phyloP scores from a whole-genome alignment of 1,140 invertebrate genomes.

The Glossosoma conforme region DNA sequence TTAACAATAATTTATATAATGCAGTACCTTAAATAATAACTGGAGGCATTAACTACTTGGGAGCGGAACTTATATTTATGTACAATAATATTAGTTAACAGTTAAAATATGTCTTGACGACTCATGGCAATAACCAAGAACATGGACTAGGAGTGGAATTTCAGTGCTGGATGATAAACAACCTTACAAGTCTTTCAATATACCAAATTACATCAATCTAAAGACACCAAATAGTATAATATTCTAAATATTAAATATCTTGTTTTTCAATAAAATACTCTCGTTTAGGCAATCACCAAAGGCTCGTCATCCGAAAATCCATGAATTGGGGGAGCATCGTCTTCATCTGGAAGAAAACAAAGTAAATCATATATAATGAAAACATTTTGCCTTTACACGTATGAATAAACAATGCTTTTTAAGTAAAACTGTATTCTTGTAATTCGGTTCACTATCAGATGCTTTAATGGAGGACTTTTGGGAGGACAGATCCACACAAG shows the following conservation, averaged over 20 bases:
- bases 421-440: background rate
- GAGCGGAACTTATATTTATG: too few species aligned
- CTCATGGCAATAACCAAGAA: background rate
- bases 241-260: conserved; percentile 2
- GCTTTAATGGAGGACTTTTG: too few species aligned
- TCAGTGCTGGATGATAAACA: conserved; percentile 17
- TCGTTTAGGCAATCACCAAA: conserved; percentile 72
- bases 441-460: too few species aligned
- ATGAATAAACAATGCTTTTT: background rate
- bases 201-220: conserved; percentile 1
- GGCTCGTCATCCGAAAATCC: conserved; percentile 93
- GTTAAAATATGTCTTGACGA: too few species aligned
- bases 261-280: conserved; percentile 3
- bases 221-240: background rate
- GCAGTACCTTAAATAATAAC: too few species aligned
- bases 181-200: conserved; percentile 18
- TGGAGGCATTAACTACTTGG: too few species aligned
- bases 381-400: too few species aligned
- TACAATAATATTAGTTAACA: too few species aligned
- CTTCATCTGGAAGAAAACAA: conserved; percentile 63
- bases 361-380: conserved; percentile 26
- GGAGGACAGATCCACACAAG: too few species aligned
- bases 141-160: conserved; percentile 27
- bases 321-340: conserved; percentile 77
- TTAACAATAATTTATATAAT: too few species aligned